Conservation (phyloP, 2,797 vertebrate genomes). For the Urocyon cinereoargenteus region DNA sequence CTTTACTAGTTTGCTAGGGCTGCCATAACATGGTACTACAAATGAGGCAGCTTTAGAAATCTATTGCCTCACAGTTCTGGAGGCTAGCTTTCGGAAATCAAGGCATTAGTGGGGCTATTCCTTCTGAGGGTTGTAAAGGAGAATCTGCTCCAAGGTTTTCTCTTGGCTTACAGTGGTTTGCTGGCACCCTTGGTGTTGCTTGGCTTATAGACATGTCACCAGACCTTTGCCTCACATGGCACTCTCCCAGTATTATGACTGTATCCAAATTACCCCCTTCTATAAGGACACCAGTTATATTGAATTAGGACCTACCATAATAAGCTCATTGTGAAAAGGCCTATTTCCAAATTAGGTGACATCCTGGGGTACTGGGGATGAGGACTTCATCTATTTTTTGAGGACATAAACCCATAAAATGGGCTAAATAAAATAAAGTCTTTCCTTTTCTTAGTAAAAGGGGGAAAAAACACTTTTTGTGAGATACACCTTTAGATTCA, state of each 20-base stretch:
- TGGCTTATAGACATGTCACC: too few relatives aligned
- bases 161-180: neutral
- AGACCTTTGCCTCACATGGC: neutral
- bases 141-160: neutral
- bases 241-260: neutral
- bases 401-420: neutral
- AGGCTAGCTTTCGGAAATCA: neutral
- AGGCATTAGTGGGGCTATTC: too few relatives aligned
- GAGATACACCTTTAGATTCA: neutral
- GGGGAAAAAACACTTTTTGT: neutral
- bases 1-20: neutral
- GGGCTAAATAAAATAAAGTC: neutral
- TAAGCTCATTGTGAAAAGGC: neutral
- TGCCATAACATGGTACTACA: neutral
- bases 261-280: neutral
- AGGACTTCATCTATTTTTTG: neutral
- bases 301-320: neutral
- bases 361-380: too few relatives aligned
- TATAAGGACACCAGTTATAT: neutral
- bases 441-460: neutral
- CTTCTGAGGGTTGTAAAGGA: neutral
- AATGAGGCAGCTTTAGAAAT: neutral
- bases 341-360: neutral
- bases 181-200: neutral
- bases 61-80: too few relatives aligned